Evolutionary conservation across 2,113 vertebrate species (phyloP).

Genomic region (Gavia stellata): DNA sequence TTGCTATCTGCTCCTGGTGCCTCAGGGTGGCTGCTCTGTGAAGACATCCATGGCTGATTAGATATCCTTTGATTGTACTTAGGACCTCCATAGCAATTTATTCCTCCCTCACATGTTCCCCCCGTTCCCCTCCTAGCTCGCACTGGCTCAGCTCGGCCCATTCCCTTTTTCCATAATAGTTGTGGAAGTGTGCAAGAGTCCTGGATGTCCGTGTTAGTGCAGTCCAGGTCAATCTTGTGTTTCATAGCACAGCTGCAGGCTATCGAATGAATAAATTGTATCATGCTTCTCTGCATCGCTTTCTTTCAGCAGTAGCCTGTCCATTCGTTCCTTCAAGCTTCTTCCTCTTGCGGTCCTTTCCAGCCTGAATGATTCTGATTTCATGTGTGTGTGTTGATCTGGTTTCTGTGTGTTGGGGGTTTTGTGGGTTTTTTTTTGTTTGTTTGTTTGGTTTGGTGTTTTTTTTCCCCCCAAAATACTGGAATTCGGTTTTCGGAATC

Average conservation of each 20-base stretch:
- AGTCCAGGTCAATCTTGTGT: not conserved
- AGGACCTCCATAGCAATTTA: not conserved
- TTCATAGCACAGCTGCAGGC: not conserved
- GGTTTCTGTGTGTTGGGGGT: not conserved
- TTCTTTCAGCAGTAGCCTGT: not conserved
- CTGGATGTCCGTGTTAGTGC: not conserved
- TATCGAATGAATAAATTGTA: not conserved
- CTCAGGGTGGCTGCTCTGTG: not conserved
- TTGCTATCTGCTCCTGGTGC: not conserved
- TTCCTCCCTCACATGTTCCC: not conserved
- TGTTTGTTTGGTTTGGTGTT: not conserved
- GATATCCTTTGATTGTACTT: not conserved
- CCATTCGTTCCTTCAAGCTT: not conserved
- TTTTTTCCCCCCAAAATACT: not conserved
- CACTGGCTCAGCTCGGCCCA: not conserved
- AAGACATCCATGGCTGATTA: not conserved
- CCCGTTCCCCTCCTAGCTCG: accelerated
- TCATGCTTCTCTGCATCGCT: not conserved
- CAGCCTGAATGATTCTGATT: not conserved
- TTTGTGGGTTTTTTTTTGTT: not conserved
- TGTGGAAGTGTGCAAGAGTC: not conserved
- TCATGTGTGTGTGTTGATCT: not conserved
- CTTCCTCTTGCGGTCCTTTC: not conserved
- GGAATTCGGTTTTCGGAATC: not conserved
- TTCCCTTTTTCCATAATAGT: not conserved